These are phyloP conservation scores for Acanthornis magna DNA, from an alignment of 2,797 vertebrate genomes.

Conservation along the genomic window DNA sequence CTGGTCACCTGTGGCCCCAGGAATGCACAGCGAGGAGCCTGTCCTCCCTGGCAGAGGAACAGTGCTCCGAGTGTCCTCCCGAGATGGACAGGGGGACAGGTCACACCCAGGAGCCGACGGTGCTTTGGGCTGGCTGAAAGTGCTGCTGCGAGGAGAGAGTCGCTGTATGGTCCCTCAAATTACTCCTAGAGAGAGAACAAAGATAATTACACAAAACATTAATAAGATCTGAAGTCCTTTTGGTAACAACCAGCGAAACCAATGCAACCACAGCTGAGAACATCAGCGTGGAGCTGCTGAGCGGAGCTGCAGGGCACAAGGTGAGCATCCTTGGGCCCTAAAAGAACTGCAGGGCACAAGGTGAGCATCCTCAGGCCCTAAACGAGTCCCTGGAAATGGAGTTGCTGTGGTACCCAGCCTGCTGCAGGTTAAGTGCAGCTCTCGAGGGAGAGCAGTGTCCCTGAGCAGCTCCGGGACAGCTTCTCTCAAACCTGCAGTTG, in stretches of 20 bases:
- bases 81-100: background rate
- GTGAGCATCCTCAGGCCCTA: background rate
- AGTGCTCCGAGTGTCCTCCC: background rate
- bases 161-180: background rate
- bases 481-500: background rate
- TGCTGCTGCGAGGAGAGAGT: background rate
- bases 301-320: background rate
- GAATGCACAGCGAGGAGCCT: background rate
- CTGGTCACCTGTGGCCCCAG: background rate
- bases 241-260: background rate
- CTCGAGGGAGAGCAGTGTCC: background rate
- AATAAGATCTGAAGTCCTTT: background rate
- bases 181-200: background rate
- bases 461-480: background rate
- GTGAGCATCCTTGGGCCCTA: background rate
- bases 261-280: background rate
- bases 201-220: background rate
- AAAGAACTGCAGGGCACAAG: background rate
- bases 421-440: background rate
- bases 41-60: background rate
- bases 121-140: background rate
- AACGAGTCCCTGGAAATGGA: background rate
- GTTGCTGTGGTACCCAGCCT: background rate
- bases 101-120: background rate
- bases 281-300: accelerated